Base-by-base conservation (phyloP, 2,797 vertebrate species). In the Euthynnus affinis region DNA sequence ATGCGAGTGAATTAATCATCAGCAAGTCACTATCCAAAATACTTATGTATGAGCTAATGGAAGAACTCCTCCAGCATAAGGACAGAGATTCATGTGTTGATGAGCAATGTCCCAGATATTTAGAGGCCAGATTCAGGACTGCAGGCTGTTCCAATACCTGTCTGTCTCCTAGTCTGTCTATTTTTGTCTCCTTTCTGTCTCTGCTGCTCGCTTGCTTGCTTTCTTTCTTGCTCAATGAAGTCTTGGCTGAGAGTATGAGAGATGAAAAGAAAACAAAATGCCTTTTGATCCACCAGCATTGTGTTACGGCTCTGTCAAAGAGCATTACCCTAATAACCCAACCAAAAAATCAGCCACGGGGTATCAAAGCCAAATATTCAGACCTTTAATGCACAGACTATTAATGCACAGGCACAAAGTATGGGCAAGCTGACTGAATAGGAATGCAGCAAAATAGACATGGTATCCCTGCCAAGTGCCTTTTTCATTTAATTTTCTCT, bases 241-340 rank as follows among this genome's bases (percentile, higher is more conserved):
- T 81, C 77, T 83, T 82, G 83, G 86, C 79, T 63, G 71, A 84
- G 61, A 74, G 81, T 61, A 51, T 5, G 69, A 68, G 71, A 89
- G 86, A 93, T 88, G 88, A 91, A 91, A 90, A 88, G 87, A 88
- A 94, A 91, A 91, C 85, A 92, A 92, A 93, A 90, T 84, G 81
- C 66, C 74, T 88, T 91, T 89, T 91, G 88, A 94, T 93, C 87
- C 82, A 62, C 75, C 85, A 53, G 82, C 81, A 76, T 71, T 74
- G 78, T 90, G 85, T 90, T 91, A 87, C 74, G 75, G 81, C 90
- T 92, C 88, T 84, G 88, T 93, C 92, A 89, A 37, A 78, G 85
- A 87, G 81, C 74, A 89, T 93, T 92, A 91, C 80, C 84, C 85
- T 80, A 85, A 93, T 88, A 93, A 90, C 82, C 83, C 78, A 18